These are phyloP conservation scores for Heliconius melpomene DNA, from an alignment of 1,140 invertebrate genomes.

Conservation along the genomic window DNA sequence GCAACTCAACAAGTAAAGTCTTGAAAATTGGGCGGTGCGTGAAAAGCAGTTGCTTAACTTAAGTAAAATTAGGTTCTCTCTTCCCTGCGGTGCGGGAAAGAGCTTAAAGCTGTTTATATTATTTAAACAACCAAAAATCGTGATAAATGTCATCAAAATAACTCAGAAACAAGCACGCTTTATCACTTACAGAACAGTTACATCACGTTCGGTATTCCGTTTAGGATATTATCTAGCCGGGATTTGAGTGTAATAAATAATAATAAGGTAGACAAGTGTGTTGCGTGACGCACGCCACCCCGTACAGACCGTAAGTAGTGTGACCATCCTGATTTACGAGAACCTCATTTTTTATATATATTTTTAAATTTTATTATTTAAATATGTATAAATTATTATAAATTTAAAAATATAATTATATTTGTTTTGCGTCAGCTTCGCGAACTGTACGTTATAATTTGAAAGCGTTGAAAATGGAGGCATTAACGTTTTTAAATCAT, in stretches of 20 bases:
- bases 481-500: too few species aligned
- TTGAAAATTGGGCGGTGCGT: too few species aligned
- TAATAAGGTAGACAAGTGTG: slow-evolving; percentile 64
- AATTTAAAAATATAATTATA: background rate
- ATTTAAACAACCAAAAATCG: background rate
- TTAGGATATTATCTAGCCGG: slow-evolving; percentile 63
- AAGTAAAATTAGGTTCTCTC: too few species aligned
- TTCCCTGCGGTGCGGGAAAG: too few species aligned
- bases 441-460: too few species aligned
- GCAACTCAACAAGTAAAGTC: too few species aligned
- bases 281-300: slow-evolving; percentile 73
- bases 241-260: slow-evolving; percentile 76
- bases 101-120: too few species aligned
- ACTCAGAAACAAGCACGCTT: background rate
- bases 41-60: too few species aligned
- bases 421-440: background rate
- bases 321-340: slow-evolving; percentile 1
- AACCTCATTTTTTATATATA: background rate
- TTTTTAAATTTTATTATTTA: background rate
- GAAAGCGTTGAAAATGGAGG: background rate
- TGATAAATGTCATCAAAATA: background rate
- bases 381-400: background rate
- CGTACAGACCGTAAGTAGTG: slow-evolving; percentile 40
- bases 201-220: slow-evolving; percentile 30
- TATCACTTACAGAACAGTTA: background rate